Evolutionary conservation across 2,113 vertebrate genomes (phyloP).

Genomic region (Anser brachyrhynchus): DNA sequence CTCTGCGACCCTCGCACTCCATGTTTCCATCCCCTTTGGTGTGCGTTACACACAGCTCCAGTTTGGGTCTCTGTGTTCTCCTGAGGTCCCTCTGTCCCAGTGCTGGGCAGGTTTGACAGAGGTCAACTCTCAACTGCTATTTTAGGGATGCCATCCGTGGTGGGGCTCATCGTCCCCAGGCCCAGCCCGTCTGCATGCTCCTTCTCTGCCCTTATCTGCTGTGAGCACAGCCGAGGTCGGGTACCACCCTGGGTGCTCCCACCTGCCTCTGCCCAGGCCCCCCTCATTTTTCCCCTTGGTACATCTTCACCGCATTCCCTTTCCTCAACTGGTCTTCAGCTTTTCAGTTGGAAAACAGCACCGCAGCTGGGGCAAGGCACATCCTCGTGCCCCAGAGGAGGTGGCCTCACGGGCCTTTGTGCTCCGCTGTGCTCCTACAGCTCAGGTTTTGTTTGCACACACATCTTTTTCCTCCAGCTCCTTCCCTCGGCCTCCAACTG

Average conservation of each 20-base stretch:
- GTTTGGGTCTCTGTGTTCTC: too few relatives aligned
- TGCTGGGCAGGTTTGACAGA: too few relatives aligned
- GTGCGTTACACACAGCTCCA: too few relatives aligned
- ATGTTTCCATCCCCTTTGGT: too few relatives aligned
- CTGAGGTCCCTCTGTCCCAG: too few relatives aligned
- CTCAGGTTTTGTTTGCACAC: too few relatives aligned
- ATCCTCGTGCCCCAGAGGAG: too few relatives aligned
- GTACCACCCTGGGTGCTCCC: neutral
- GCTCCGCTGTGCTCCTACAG: neutral
- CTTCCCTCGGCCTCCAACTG: neutral
- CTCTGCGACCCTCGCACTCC: too few relatives aligned
- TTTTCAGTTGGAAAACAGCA: neutral
- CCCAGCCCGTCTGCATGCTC: fast-evolving
- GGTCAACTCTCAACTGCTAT: fast-evolving
- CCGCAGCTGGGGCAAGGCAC: fast-evolving
- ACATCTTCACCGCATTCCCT: fast-evolving
- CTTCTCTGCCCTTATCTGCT: fast-evolving
- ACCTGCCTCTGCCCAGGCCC: fast-evolving
- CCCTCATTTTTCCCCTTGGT: too few relatives aligned
- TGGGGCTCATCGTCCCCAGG: fast-evolving
- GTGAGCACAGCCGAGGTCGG: fast-evolving
- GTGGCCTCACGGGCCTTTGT: fast-evolving
- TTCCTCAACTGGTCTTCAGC: neutral
- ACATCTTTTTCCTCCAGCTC: fast-evolving
- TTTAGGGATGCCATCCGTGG: fast-evolving